Conservation (phyloP, 2,888 invertebrate genomes). For the Tenthredo livida region DNA sequence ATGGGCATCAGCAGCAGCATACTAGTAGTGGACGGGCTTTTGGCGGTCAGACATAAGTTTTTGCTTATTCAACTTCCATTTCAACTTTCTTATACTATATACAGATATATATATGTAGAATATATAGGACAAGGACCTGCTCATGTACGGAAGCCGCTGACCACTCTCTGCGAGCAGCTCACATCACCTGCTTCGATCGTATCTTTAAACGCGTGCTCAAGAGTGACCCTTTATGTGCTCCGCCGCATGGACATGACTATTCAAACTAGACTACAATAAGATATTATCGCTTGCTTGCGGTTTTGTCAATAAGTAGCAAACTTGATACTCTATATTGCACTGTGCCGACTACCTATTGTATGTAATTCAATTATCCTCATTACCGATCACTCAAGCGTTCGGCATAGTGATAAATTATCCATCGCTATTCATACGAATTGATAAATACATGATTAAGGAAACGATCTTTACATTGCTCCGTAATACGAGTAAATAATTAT, state of each 20-base stretch:
- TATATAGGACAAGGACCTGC: constrained; percentile 2
- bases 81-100: background rate
- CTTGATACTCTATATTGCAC: constrained; percentile 16
- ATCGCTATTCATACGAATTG: background rate
- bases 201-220: constrained; percentile 33
- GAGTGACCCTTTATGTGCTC: constrained; percentile 46
- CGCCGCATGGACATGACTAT: background rate
- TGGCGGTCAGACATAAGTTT: background rate
- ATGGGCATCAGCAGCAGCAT: background rate
- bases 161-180: background rate
- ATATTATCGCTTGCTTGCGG: constrained; percentile 40
- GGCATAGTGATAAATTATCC: background rate
- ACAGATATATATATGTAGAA: background rate
- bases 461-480: background rate
- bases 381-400: background rate
- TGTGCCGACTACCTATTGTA: background rate
- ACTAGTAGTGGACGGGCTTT: background rate
- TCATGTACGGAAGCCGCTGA: constrained; percentile 33
- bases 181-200: constrained; percentile 49
- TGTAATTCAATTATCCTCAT: constrained; percentile 5
- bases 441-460: background rate
- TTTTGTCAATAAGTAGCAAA: constrained; percentile 40
- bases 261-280: constrained; percentile 42
- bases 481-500: background rate
- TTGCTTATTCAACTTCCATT: background rate